A percentile compares a stretch with the other conserved stretches of the same genome.
phyloP scores from a whole-genome alignment of 35 echinoderm and acorn worm genomes.

The Lytechinus variegatus region DNA sequence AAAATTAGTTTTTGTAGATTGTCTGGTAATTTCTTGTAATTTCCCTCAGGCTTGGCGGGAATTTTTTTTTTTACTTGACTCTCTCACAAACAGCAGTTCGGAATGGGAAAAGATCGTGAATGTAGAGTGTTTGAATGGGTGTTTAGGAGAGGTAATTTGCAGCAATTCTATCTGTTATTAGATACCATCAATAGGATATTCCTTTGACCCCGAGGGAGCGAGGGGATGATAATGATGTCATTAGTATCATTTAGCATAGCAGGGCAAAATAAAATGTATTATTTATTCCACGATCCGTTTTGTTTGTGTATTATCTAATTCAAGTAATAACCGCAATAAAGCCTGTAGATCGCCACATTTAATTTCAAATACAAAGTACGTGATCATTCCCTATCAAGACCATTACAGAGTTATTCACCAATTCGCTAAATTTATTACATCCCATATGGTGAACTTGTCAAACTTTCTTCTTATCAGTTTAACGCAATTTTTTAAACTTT shows the following conservation, averaged over 20 bases:
- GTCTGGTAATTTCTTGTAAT: background rate
- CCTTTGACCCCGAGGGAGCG: background rate
- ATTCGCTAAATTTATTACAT: background rate
- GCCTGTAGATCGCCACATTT: background rate
- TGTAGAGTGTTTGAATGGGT: background rate
- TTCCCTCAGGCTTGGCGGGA: background rate
- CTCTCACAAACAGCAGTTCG: background rate
- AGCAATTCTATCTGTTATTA: background rate
- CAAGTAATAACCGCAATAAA: background rate
- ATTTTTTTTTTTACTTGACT: background rate
- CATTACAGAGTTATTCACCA: background rate
- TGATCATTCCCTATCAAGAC: background rate
- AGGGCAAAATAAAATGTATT: background rate
- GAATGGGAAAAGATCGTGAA: background rate
- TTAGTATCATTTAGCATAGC: background rate
- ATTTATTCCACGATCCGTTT: background rate
- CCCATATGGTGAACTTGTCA: background rate
- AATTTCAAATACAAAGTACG: background rate
- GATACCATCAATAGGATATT: background rate
- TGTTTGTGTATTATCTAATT: background rate
- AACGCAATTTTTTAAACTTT: background rate
- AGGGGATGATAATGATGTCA: background rate
- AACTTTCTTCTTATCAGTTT: background rate
- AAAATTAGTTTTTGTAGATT: slow-evolving; percentile 32
- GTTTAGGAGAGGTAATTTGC: background rate